A percentile compares a stretch with the other conserved stretches of the same genome.
These are phyloP conservation scores for Syngnathoides biaculeatus DNA, from an alignment of 2,113 vertebrate species.

Conservation along the genomic window DNA sequence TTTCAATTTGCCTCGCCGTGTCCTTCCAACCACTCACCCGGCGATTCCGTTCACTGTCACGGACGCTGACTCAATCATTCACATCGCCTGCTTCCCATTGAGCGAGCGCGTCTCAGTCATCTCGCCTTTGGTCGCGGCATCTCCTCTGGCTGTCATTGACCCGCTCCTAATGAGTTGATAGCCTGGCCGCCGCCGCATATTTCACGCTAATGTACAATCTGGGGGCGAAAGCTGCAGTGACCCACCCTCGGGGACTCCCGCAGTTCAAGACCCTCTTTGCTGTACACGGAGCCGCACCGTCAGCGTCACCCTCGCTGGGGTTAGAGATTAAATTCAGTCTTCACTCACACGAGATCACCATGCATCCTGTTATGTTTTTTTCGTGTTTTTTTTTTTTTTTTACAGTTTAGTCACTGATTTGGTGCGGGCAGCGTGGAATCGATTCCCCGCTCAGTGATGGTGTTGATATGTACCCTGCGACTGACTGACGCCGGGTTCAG, in stretches of 20 bases:
- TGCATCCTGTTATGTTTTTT: no score
- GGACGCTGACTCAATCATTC: background rate
- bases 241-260: background rate
- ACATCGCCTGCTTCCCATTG: background rate
- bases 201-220: slow-evolving; percentile 39
- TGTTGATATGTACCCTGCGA: no score
- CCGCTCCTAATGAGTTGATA: slow-evolving; percentile 36
- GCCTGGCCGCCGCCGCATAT: slow-evolving; percentile 32
- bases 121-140: background rate
- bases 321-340: background rate
- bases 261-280: slow-evolving; percentile 10
- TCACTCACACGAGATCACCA: no score
- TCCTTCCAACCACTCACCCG: background rate
- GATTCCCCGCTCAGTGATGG: no score
- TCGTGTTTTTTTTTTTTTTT: no score
- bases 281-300: background rate
- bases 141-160: slow-evolving; percentile 49
- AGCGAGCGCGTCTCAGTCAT: background rate
- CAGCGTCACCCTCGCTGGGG: slow-evolving; percentile 18
- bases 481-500: no score
- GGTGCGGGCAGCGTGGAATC: no score
- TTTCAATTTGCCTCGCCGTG: background rate
- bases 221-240: background rate
- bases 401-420: no score
- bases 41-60: background rate